Percentiles rank a stretch among this genome's conserved stretches.
phyloP scores from a whole-genome alignment of 2,888 invertebrate genomes.

The Hirudinaria manillensis region DNA sequence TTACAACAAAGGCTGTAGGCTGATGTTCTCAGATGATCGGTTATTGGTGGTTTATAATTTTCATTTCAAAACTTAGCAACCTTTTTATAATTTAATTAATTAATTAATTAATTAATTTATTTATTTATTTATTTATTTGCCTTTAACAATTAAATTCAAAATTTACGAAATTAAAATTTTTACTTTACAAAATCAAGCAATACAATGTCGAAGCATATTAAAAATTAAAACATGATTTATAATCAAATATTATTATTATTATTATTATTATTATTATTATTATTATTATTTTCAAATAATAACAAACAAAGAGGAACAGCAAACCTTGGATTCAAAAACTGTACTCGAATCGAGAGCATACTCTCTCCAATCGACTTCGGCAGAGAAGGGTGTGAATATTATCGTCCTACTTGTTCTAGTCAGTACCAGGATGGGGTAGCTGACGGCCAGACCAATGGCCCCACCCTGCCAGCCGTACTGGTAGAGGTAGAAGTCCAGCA shows the following conservation, averaged over 20 bases:
- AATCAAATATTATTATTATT: neutral
- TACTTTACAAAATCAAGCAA: too few species aligned
- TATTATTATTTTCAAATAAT: neutral
- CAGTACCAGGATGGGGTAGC: conserved; percentile 19
- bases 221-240: too few species aligned
- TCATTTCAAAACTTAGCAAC: too few species aligned
- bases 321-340: conserved; percentile 29
- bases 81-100: too few species aligned
- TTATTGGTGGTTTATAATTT: too few species aligned
- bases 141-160: too few species aligned
- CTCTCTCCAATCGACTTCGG: conserved; percentile 23
- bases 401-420: conserved; percentile 8
- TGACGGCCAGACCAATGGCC: conserved; percentile 11
- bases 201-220: too few species aligned
- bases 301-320: neutral
- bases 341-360: conserved; percentile 29
- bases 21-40: too few species aligned
- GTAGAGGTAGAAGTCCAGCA: conserved; percentile 35
- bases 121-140: too few species aligned
- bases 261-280: neutral
- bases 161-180: too few species aligned
- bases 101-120: too few species aligned
- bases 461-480: conserved; percentile 29
- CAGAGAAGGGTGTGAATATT: conserved; percentile 34
- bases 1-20: neutral